Evolutionary conservation across 2,113 vertebrate genomes (phyloP), one percentile per base, ranked within the genome.

Genomic region (Charadrius vociferus): DNA sequence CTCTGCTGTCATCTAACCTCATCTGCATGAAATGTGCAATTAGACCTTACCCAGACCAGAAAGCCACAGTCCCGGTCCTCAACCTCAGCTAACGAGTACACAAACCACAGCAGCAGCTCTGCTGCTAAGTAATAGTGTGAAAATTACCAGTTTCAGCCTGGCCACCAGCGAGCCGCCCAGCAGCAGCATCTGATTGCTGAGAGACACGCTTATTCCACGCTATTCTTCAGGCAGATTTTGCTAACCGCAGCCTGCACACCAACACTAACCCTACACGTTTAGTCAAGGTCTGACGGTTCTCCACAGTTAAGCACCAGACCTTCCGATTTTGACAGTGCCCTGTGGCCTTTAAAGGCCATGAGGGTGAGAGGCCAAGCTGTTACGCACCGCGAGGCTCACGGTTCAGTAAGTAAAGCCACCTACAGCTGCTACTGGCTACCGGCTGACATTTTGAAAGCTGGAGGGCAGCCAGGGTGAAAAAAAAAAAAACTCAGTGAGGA

Each of bases 391-490:
- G 0, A 86, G 53, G 81, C 52, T 85, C 85, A 83, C 2, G 62
- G 85, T 67, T 82, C 95, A 90, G 32, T 65, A 80, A 88, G 61
- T 73, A 86, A 95, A 83, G 84, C 63, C 26, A 66, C 81, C 68
- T 56, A 43, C 75, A 95, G 91, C 86, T 95, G 71, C 80, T 79
- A 62, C 59, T 8, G 41, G 75, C 74, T 78, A 96, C 89, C 7
- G 6, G 7, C 37, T 97, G 97, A 97, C 96, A 96, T 98, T 97
- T 97, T 59, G 16, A 78, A 86, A 77, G 77, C 6, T 24, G n/a
- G 85, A 74, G 39, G 65, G 65, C 70, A 90, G 86, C 87, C 92
- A 95, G 59, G 19, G 24, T 50, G 2, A 52, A 55, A 65, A 81
- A 72, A 84, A 77, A 65, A 43, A 36, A 34, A 34, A 41, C 45